These are phyloP conservation scores for Myotis myotis DNA, from an alignment of 2,797 vertebrate species.

Conservation along the genomic window DNA sequence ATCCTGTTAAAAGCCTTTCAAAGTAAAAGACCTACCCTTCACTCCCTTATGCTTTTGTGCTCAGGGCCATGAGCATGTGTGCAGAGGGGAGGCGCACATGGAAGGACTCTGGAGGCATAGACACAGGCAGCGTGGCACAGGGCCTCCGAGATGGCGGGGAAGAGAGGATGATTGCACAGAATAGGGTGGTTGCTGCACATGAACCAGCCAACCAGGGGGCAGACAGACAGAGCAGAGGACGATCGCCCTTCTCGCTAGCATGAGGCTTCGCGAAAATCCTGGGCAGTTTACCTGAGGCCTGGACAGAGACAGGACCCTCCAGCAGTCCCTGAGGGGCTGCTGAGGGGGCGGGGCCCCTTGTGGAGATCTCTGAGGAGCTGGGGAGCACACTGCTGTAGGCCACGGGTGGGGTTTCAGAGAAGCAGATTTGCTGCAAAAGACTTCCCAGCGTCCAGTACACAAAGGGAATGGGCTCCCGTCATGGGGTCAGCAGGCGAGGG, in stretches of 20 bases:
- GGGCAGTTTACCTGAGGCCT: neutral
- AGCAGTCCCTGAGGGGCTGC: neutral
- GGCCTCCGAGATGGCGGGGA: neutral
- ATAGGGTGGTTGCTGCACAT: neutral
- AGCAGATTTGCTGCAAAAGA: neutral
- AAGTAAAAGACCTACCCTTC: neutral
- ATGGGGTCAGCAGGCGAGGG: neutral
- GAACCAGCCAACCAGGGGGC: neutral
- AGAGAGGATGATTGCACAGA: neutral
- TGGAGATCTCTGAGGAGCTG: neutral
- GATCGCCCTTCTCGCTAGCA: neutral
- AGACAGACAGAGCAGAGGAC: neutral
- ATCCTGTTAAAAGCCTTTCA: neutral
- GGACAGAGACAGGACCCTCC: neutral
- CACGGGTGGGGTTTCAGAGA: neutral
- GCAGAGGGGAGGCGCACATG: accelerated
- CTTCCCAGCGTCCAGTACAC: neutral
- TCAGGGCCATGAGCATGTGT: too few species aligned
- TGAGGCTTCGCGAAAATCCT: neutral
- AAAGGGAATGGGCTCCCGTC: neutral
- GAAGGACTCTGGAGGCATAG: neutral
- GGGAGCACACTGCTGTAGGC: neutral
- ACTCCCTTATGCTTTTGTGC: neutral
- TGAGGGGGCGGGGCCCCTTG: neutral
- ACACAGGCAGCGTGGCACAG: too few species aligned